Evolutionary conservation across 1,140 invertebrate species (phyloP), one percentile per base, ranked within the genome.

Genomic region (Heliothis virescens): DNA sequence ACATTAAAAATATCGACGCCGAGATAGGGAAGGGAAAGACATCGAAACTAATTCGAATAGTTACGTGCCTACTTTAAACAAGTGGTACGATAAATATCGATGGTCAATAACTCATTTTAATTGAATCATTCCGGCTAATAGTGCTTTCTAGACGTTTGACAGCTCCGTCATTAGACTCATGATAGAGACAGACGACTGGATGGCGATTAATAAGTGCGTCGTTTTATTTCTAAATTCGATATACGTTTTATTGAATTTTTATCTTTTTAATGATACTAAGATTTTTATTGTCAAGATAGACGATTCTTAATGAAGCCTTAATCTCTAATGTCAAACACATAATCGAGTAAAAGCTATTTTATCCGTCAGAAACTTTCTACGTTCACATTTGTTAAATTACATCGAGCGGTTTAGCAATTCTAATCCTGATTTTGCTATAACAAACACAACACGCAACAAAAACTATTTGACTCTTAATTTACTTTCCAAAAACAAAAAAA

Each of bases 61-160:
- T 75, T 47, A 50, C 34, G 59, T 75, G 52, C 59, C 57, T 75
- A 53, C 74, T 76, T 75, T 71, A 53, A 53, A 52, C 34, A 55
- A 65, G 57, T 65, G 60, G 48, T 52, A 57, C 63, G 75, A 78
- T 34, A 78, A 78, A 77, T 79, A 87, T 90, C 84, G 85, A 90
- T 90, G 84, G 84, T 89, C 89, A 89, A 90, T 90, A 90, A 90
- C 83, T 93, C 87, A 90, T 91, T 91, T 90, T 91, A 94, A 94
- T 93, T 94, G 90, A 94, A 92, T 90, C 88, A 92, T 92, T 92
- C 85, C 29, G 81, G 69, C 85, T 89, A 90, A 90, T 89, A 86
- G 86, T 86, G 86, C 87, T 92, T 91, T 90, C 88, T 91, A 85
- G 84, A 91, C 84, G 85, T 87, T 89, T 90, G 92, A 93, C 92